Conservation (phyloP, 2,113 vertebrate genomes). For the Alethe diademata region DNA sequence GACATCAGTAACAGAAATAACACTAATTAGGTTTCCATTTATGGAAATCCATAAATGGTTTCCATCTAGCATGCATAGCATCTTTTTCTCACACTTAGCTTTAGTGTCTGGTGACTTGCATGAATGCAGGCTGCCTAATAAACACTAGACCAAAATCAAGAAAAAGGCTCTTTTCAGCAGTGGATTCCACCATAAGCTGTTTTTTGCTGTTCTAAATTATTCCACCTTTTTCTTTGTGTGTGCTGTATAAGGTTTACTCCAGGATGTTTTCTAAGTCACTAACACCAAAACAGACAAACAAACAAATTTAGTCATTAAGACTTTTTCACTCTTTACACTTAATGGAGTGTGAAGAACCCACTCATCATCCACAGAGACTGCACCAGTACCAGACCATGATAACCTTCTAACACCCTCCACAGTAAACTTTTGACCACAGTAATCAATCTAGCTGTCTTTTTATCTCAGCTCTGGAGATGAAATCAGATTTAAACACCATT, state of each 20-base stretch:
- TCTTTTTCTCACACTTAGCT: background rate
- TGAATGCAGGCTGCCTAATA: background rate
- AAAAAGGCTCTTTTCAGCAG: background rate
- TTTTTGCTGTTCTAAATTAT: background rate
- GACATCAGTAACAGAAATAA: background rate
- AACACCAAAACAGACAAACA: background rate
- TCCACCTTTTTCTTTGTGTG: background rate
- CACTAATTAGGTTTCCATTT: background rate
- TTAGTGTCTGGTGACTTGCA: background rate
- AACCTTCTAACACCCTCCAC: background rate
- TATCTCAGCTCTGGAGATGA: background rate
- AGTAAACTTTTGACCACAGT: background rate
- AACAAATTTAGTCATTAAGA: accelerated
- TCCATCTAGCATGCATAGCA: background rate
- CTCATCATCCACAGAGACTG: background rate
- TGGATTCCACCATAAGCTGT: background rate
- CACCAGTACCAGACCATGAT: background rate
- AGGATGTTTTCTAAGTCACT: background rate
- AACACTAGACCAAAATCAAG: background rate
- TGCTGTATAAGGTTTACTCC: background rate
- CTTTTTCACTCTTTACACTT: background rate
- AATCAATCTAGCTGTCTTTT: background rate
- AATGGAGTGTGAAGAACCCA: background rate
- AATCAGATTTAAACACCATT: background rate
- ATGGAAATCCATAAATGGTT: background rate